Evolutionary conservation across 2,113 vertebrate species (phyloP), one percentile per base, ranked within the genome.

Genomic region (Rostratula benghalensis): DNA sequence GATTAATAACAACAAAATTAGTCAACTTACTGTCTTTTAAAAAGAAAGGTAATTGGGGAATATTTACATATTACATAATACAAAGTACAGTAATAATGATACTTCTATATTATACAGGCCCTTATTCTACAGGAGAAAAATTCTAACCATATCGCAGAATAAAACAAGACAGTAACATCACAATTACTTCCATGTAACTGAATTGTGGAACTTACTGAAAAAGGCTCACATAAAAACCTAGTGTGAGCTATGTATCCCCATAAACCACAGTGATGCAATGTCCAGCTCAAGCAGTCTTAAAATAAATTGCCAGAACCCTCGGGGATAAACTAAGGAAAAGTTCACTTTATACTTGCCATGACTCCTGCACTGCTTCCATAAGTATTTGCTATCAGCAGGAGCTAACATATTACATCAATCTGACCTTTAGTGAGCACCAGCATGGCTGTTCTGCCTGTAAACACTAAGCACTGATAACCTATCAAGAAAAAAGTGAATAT

Each of bases 191-290:
- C 16, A 20, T 5, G 2, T 59, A 77, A 70, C 45, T 39, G 33
- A 46, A 57, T 30, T 54, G 7, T 43, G 14, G 27, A 64, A 39
- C 2, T 39, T 54, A 35, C 3, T 24, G 27, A 70, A 64, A 88
- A 76, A 56, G 2, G 2, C 17, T 85, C 67, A 27, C 3, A 23
- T 53, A 30, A 43, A 2, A 2, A 0, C 5, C 3, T 11, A 27
- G 8, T 16, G 39, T 17, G n/a, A 11, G 7, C 24, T 50, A 4
- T 27, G 5, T 43, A 37, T 18, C 9, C 8, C 7, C 8, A 12
- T 30, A 65, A 75, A 67, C 5, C 4, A 39, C 27, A 63, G 4
- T 30, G 20, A 53, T 69, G 5, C 0, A 64, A 28, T 33, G 89
- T 84, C 25, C 13, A 78, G 24, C 8, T 84, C 28, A 65, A 86